Base-by-base conservation (phyloP, 2,113 vertebrate species). In the Melozone crissalis region DNA sequence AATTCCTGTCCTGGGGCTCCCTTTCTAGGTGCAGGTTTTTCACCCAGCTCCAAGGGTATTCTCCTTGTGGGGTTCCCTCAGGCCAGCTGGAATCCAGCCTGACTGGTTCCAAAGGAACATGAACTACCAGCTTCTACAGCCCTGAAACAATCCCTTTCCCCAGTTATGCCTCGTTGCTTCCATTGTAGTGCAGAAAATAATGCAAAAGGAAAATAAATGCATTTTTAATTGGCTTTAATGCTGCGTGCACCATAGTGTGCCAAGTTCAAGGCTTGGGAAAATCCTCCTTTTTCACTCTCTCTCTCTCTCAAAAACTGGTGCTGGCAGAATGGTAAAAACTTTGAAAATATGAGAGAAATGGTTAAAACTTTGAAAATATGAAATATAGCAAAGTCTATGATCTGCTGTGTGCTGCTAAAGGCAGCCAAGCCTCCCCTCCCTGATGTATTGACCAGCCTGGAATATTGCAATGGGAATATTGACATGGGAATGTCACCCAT, bases 21-120 rank as follows among this genome's bases (percentile, higher is more conserved):
- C 23, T 90, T 67, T 37, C 55, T 33, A 63, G 30, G 65, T 14
- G 6, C 7, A 33, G 61, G 10, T 7, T 81, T 87, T 66, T 19
- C 4, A 22, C 39, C 28, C 27, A 44, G 28, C 69, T 84, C 82
- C 71, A 67, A n/a, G 62, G 68, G 33, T 66, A 28, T 82, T 77
- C 16, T 80, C 57, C 55, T 79, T 0, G 7, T 1, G 6, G 37
- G 77, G 74, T 8, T 95, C 82, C 54, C 81, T 72, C 57, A 86
- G 72, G 75, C 28, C 68, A 68, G 65, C 61, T 75, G 88, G 94
- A 97, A 97, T 91, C 89, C 62, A 87, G 79, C 91, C 61, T 0
- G 10, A 39, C 94, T 95, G 65, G 90, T 95, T 97, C 92, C 66
- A 62, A 90, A 62, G 51, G 89, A 95, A 91, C 89, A 43, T 13